Evolutionary conservation across 2,797 vertebrate genomes (phyloP), one percentile per base, ranked within the genome.

Genomic region (Neomorphus geoffroyi): DNA sequence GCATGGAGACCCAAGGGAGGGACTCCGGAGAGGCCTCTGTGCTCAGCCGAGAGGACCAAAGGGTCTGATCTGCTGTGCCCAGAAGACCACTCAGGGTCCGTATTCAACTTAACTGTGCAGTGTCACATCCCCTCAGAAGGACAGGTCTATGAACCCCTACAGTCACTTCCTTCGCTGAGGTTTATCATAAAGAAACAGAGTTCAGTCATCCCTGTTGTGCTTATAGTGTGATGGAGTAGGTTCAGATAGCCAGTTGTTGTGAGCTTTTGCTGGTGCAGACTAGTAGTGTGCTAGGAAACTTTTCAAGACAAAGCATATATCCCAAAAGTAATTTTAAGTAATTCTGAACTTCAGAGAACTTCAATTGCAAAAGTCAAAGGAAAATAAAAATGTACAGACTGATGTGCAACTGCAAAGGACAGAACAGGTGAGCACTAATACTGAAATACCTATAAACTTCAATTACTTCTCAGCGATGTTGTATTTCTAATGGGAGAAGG

Each of bases 1-100:
- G 41, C 62, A 46, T 3, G 6, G 9, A 64, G 11, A 37, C 6
- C 22, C 0, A 0, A 61, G 45, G 46, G n/a, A 35, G 4, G 14
- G 41, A 27, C n/a, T 13, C 69, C 7, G 9, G 8, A n/a, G 18
- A 80, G 5, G 6, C 28, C 32, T 60, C 54, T n/a, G 12, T 35
- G 18, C 33, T 67, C 39, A 37, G 9, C 6, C 73, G 48, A 80
- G 27, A n/a, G 13, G 9, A 32, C 18, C 41, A 84, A 77, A 64
- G 43, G 13, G 23, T 67, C 45, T 58, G 37, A 64, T n/a, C 8
- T 65, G 4, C 50, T 57, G 17, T 50, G 19, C 5, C 14, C 75
- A 65, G 30, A 9, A 65, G 27, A 70, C 13, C 41, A 51, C 21
- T 26, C 16, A 37, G 24, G 17, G 60, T 18, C 28, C 77, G 23